Conservation (phyloP, 2,888 invertebrate genomes). For the Sicus ferrugineus region DNA sequence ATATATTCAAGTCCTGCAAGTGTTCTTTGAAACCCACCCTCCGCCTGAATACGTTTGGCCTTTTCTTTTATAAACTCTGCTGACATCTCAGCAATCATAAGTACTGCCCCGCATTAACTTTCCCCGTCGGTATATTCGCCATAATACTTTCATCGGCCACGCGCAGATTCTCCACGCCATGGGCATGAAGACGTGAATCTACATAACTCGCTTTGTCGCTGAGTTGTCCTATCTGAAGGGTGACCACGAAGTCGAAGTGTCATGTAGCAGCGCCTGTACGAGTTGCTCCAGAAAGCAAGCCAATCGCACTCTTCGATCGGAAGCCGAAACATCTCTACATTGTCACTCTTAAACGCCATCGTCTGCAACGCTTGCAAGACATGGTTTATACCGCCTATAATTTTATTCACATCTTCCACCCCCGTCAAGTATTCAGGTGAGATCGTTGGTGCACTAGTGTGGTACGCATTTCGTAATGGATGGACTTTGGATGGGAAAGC, state of each 20-base stretch:
- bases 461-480: conserved; percentile 66
- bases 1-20: too few species aligned
- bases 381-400: conserved; percentile 55
- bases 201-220: conserved; percentile 72
- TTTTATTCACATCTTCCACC: conserved; percentile 60
- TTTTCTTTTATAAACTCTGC: conserved; percentile 67
- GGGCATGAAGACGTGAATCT: conserved; percentile 71
- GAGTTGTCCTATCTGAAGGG: conserved; percentile 75
- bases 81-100: conserved; percentile 86
- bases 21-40: too few species aligned
- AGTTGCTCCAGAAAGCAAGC: conserved; percentile 49
- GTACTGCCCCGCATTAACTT: conserved; percentile 79
- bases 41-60: too few species aligned
- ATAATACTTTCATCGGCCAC: conserved; percentile 80
- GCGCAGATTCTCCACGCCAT: conserved; percentile 71
- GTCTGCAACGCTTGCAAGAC: conserved; percentile 61
- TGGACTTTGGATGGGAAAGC: conserved; percentile 59
- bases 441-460: conserved; percentile 67
- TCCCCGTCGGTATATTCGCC: conserved; percentile 77
- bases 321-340: conserved; percentile 47
- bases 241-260: conserved; percentile 73
- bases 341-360: conserved; percentile 57
- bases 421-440: conserved; percentile 68
- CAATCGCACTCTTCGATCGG: conserved; percentile 47
- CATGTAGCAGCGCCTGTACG: conserved; percentile 74